Conservation (phyloP, 2,888 invertebrate species). For the Synergus laeviventris region DNA sequence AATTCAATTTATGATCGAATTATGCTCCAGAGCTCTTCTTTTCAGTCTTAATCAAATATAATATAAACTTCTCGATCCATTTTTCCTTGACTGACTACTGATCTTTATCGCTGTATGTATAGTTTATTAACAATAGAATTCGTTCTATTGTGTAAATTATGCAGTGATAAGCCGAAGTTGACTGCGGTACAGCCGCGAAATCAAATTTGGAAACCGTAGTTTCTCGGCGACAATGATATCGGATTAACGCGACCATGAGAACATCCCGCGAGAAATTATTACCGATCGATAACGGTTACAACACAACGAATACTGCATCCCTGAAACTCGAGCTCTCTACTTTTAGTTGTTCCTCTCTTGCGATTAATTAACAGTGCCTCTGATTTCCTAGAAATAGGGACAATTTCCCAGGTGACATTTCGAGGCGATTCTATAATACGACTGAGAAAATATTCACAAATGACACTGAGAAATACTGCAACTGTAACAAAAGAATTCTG, state of each 20-base stretch:
- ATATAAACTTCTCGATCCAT: background rate
- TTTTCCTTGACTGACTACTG: background rate
- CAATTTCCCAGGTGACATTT: background rate
- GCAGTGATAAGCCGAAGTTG: constrained; percentile 17
- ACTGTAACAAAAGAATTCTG: background rate
- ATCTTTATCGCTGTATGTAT: background rate
- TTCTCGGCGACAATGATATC: constrained; percentile 41
- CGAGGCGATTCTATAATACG: background rate
- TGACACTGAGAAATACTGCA: background rate
- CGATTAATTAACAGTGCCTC: constrained; percentile 4
- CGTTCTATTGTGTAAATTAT: constrained; percentile 15
- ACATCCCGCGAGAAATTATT: constrained; percentile 37
- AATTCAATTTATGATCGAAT: background rate
- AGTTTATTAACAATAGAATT: constrained; percentile 19
- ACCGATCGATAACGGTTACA: constrained; percentile 30
- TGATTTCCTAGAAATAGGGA: background rate
- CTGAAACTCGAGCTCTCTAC: constrained; percentile 7
- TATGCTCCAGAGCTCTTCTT: background rate
- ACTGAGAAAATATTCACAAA: background rate
- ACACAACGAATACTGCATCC: constrained; percentile 31
- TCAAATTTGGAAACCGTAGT: constrained; percentile 44
- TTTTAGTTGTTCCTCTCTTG: background rate
- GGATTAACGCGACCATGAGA: constrained; percentile 40
- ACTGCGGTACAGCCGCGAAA: constrained; percentile 37
- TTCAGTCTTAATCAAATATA: background rate